Evolutionary conservation across 2,113 vertebrate genomes (phyloP).

Genomic region (Sphyrna mokarran): DNA sequence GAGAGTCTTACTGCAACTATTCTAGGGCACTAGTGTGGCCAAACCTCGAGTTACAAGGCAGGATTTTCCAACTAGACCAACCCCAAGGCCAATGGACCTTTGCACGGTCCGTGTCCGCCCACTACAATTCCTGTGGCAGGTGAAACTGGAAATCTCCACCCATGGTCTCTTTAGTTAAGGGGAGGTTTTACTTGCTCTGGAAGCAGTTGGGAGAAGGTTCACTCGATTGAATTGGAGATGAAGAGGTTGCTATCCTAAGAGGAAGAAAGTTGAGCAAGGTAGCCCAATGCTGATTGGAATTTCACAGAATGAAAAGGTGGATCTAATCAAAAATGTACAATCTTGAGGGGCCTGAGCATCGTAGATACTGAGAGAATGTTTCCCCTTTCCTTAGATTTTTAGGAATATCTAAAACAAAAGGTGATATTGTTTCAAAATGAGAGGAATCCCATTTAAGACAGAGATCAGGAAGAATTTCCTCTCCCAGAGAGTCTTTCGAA

Average conservation of each 20-base stretch:
- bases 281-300: neutral
- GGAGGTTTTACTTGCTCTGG: too few relatives aligned
- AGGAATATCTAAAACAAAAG: neutral
- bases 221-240: neutral
- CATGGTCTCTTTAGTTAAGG: neutral
- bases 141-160: too few relatives aligned
- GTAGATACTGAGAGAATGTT: neutral
- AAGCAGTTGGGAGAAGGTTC: neutral
- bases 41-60: too few relatives aligned
- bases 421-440: too few relatives aligned
- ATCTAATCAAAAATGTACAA: neutral
- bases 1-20: too few relatives aligned
- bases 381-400: neutral
- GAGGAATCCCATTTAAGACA: too few relatives aligned
- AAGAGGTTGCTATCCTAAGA: neutral
- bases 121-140: too few relatives aligned
- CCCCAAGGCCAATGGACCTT: too few relatives aligned
- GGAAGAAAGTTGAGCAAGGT: neutral
- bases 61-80: too few relatives aligned
- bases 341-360: neutral
- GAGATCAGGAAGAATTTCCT: neutral
- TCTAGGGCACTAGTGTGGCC: too few relatives aligned
- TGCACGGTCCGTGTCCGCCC: too few relatives aligned
- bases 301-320: neutral
- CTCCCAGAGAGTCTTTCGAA: neutral